Conservation (phyloP, 2,888 invertebrate species). For the Sturmia bella region DNA sequence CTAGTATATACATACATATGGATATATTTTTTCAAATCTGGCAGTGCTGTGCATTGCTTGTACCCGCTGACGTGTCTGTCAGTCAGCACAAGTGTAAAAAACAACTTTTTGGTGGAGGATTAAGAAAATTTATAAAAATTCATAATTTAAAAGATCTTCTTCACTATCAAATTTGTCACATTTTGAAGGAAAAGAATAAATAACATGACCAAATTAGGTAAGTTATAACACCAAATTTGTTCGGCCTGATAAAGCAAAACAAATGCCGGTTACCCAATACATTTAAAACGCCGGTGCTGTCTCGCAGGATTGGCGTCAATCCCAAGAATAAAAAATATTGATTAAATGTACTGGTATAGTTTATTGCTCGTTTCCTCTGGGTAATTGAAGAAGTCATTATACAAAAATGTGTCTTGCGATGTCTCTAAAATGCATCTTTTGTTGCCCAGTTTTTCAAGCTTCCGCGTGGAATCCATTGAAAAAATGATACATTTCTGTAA, state of each 20-base stretch:
- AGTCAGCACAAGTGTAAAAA: conserved; percentile 50
- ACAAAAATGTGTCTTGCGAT: no score
- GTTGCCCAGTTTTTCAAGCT: no score
- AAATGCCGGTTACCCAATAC: conserved; percentile 37
- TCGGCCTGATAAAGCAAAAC: neutral
- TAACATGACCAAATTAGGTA: conserved; percentile 73
- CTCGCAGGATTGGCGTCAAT: conserved; percentile 37
- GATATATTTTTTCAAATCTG: conserved; percentile 24
- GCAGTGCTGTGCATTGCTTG: conserved; percentile 47
- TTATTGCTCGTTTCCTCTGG: no score
- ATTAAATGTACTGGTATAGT: no score
- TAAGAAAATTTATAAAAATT: conserved; percentile 26
- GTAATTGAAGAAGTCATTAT: no score
- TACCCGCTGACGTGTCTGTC: conserved; percentile 80
- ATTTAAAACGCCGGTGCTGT: conserved; percentile 38
- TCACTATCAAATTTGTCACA: conserved; percentile 1
- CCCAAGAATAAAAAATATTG: neutral
- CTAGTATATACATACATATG: neutral
- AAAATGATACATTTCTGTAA: no score
- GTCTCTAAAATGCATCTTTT: no score
- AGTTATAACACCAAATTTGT: conserved; percentile 23
- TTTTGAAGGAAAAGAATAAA: conserved; percentile 2
- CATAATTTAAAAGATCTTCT: conserved; percentile 8
- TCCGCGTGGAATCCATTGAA: no score
- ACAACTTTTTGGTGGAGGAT: conserved; percentile 27